Conservation (phyloP, 2,797 vertebrate species). For the Pempheris klunzingeri region DNA sequence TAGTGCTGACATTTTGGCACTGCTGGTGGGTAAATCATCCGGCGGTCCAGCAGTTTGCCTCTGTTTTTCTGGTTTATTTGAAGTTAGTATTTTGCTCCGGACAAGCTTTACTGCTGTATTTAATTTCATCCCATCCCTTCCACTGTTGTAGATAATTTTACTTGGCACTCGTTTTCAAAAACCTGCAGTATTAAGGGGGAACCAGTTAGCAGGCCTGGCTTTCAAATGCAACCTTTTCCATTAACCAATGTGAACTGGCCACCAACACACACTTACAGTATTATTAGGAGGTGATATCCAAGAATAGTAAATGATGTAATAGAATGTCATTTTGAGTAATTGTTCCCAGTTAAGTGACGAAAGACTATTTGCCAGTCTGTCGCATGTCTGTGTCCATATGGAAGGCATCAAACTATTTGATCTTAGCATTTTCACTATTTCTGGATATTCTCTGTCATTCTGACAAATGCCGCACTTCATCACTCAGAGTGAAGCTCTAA, state of each 20-base stretch:
- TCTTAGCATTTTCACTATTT: conserved; percentile 1
- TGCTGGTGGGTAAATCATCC: conserved; percentile 54
- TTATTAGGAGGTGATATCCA: conserved; percentile 49
- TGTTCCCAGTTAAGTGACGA: conserved; percentile 6
- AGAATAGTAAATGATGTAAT: conserved; percentile 57
- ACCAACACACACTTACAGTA: conserved; percentile 17
- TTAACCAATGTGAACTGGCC: conserved; percentile 32
- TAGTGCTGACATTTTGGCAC: conserved; percentile 56
- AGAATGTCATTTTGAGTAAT: conserved; percentile 33
- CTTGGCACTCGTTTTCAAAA: conserved; percentile 48
- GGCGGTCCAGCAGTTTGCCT: conserved; percentile 40
- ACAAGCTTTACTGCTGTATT: conserved; percentile 59
- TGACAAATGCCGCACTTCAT: conserved; percentile 41
- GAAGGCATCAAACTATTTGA: conserved; percentile 37
- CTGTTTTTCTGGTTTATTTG: conserved; percentile 57
- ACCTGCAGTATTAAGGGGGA: conserved; percentile 21
- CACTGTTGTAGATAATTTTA: conserved; percentile 55
- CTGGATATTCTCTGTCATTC: conserved; percentile 8
- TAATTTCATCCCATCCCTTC: conserved; percentile 49
- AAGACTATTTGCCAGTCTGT: conserved; percentile 1
- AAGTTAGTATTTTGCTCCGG: conserved; percentile 46
- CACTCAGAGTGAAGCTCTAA: conserved; percentile 21
- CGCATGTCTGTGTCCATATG: conserved; percentile 29
- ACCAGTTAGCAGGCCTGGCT: conserved; percentile 20
- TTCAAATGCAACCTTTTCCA: conserved; percentile 57